Evolutionary conservation across 2,888 invertebrate genomes (phyloP).

Genomic region (Phania funesta): DNA sequence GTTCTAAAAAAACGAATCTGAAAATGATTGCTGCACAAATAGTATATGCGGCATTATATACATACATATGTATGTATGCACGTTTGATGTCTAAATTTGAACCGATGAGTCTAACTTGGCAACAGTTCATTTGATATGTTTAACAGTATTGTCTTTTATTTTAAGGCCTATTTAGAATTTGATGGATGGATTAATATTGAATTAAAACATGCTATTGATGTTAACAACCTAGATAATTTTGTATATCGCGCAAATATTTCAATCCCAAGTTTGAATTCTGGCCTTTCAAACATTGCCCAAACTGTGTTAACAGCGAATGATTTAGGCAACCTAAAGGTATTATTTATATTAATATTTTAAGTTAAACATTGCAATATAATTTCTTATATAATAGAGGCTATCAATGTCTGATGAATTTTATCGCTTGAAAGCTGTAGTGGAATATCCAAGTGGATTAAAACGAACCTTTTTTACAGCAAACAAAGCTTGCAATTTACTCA

Average conservation of each 20-base stretch:
- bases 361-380: background rate
- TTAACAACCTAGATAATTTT: constrained; percentile 82
- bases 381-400: constrained; percentile 81
- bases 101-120: too few relatives aligned
- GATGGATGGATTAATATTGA: constrained; percentile 88
- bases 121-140: too few relatives aligned
- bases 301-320: constrained; percentile 82
- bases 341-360: background rate
- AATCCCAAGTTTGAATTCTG: constrained; percentile 86
- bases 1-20: too few relatives aligned
- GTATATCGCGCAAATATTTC: constrained; percentile 86
- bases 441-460: constrained; percentile 85
- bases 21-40: too few relatives aligned
- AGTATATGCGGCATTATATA: too few relatives aligned
- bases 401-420: constrained; percentile 88
- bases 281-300: constrained; percentile 84
- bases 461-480: constrained; percentile 88
- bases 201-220: constrained; percentile 85
- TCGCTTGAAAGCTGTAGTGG: constrained; percentile 85
- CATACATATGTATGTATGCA: too few relatives aligned
- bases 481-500: constrained; percentile 89
- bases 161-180: constrained; percentile 84
- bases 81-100: too few relatives aligned
- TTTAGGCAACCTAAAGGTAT: constrained; percentile 83
- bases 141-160: too few relatives aligned